Conservation (phyloP, 1,140 invertebrate species). For the Delia radicum region DNA sequence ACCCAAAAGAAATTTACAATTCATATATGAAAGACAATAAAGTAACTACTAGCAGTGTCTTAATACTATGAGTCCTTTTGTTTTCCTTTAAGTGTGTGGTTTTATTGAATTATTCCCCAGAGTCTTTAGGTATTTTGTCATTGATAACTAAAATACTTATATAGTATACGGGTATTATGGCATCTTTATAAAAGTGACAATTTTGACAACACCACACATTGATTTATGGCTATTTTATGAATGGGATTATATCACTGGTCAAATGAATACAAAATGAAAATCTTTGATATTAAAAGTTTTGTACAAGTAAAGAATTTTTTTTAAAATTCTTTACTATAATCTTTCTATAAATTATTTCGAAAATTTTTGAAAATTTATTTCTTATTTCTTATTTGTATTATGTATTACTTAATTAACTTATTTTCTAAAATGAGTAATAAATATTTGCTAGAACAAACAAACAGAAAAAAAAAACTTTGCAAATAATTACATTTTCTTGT, state of each 20-base stretch:
- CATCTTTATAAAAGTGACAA: constrained; percentile 2
- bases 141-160: constrained; percentile 10
- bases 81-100: not conserved
- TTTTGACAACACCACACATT: constrained; percentile 2
- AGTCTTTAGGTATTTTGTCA: not conserved
- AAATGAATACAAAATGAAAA: not conserved
- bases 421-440: not conserved
- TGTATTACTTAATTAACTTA: constrained; percentile 17
- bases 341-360: too few relatives aligned
- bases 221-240: constrained; percentile 7
- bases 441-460: not conserved
- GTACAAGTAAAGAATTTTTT: not conserved
- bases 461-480: too few relatives aligned
- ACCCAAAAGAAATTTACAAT: not conserved
- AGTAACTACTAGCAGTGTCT: not conserved
- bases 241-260: not conserved
- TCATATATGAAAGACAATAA: not conserved
- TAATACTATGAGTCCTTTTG: not conserved
- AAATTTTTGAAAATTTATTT: too few relatives aligned
- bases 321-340: too few relatives aligned
- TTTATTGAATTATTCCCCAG: constrained; percentile 5
- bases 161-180: not conserved
- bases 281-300: too few relatives aligned
- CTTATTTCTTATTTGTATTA: too few relatives aligned
- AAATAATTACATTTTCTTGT: not conserved